Evolutionary conservation across 2,797 vertebrate genomes (phyloP).

Genomic region (Galago senegalensis): DNA sequence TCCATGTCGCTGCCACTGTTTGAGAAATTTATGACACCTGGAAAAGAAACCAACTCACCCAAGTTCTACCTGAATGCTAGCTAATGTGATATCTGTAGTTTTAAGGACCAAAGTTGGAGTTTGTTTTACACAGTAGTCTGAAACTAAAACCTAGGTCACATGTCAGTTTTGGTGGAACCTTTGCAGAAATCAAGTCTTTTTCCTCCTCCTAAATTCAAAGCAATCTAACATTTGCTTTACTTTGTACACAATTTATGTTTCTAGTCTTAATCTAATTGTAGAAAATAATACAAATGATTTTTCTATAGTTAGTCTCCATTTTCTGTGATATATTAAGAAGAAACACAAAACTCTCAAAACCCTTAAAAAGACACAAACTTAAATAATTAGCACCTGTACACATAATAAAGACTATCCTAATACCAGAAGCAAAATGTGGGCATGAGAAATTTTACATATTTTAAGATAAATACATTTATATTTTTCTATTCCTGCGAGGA

Average conservation of each 20-base stretch:
- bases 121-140: neutral
- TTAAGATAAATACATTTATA: slow-evolving; percentile 55
- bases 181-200: neutral
- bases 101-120: neutral
- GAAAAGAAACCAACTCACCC: neutral
- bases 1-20: neutral
- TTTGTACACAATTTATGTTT: neutral
- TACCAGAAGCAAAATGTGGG: slow-evolving; percentile 60
- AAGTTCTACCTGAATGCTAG: neutral
- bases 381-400: slow-evolving; percentile 29
- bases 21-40: neutral
- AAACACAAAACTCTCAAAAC: neutral
- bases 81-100: neutral
- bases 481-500: slow-evolving; percentile 49
- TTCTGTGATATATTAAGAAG: slow-evolving; percentile 29
- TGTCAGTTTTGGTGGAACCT: neutral
- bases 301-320: slow-evolving; percentile 8
- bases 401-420: neutral
- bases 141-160: neutral
- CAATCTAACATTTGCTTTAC: neutral
- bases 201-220: neutral
- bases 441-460: slow-evolving; percentile 45
- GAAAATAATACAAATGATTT: neutral
- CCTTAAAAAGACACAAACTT: neutral
- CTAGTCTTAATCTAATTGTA: slow-evolving; percentile 27